Evolutionary conservation across 2,797 vertebrate genomes (phyloP), one percentile per base, ranked within the genome.

Genomic region (Denticeps clupeoides): DNA sequence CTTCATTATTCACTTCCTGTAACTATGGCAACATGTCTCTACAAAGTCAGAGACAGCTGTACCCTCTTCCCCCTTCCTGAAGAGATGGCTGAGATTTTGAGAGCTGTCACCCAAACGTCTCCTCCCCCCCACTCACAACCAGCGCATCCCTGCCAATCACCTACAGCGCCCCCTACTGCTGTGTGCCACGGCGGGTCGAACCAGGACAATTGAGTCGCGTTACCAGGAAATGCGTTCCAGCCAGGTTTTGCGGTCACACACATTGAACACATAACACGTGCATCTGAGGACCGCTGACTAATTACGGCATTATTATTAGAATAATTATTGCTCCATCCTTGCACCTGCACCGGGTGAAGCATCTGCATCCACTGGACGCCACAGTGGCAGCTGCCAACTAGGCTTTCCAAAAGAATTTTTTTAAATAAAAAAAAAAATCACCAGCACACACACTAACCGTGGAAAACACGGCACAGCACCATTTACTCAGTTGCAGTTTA

Each of bases 31-130:
- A 62, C 51, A 70, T 73, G 65, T 47, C 53, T 45, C 33, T 45
- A 47, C 54, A 44, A 33, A 53, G 35, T 43, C 57, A 44, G 59
- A 64, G 51, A 60, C 63, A 69, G 68, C 67, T 68, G 62, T 32
- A 29, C 50, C 59, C 64, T 70, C 72, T 65, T 43, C 58, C 64
- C n/a, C 33, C 19, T 53, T 37, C 46, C 57, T 53, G 54, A 49
- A 59, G 63, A 68, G 52, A 55, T 32, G 46, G 46, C 48, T 31
- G 41, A 52, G 52, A 37, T 21, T 57, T 56, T 15, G 15, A 37
- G 33, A 37, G 55, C 35, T 19, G 42, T 60, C 51, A 29, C 56
- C 56, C 67, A 64, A 56, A 57, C 25, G 1, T 31, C 11, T 31
- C 29, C 24, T 5, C 24, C 24, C 24, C 5, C 25, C 24, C 24